phyloP scores from a whole-genome alignment of 2,113 vertebrate genomes.

The Fulmarus glacialis region DNA sequence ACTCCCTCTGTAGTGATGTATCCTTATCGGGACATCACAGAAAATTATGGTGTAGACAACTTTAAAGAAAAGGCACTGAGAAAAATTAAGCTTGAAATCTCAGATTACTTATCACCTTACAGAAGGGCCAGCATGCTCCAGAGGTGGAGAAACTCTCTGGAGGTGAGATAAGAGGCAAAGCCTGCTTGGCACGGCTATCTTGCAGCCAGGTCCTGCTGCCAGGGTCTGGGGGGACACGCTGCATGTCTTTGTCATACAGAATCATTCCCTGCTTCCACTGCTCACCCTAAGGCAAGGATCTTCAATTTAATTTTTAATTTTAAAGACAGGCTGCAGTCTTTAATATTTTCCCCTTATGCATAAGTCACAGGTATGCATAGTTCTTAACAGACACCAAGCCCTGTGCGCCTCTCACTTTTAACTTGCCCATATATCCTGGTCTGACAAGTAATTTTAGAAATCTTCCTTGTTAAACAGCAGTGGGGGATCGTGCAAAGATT shows the following conservation, averaged over 20 bases:
- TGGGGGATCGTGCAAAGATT: not conserved
- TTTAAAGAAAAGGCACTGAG: not conserved
- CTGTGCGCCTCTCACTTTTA: not conserved
- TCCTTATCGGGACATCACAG: not conserved
- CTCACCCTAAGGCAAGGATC: not conserved
- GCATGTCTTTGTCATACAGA: not conserved
- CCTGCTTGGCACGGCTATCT: not conserved
- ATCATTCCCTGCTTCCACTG: not conserved
- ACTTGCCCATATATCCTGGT: not conserved
- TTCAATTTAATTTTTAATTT: not conserved
- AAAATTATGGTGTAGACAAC: not conserved
- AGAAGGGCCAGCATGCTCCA: accelerated
- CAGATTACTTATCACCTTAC: not conserved
- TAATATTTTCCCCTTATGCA: not conserved
- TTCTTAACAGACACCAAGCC: not conserved
- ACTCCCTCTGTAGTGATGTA: not conserved
- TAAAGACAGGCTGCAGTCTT: not conserved
- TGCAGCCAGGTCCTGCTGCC: not conserved
- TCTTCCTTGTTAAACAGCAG: not conserved
- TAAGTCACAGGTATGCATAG: not conserved
- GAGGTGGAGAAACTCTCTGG: not conserved
- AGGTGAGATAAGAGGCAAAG: not conserved
- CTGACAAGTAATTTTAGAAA: not conserved
- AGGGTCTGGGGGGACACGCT: not conserved
- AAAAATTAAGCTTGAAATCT: not conserved